phyloP scores from a whole-genome alignment of 2,888 invertebrate genomes.

The Netelia inedita region DNA sequence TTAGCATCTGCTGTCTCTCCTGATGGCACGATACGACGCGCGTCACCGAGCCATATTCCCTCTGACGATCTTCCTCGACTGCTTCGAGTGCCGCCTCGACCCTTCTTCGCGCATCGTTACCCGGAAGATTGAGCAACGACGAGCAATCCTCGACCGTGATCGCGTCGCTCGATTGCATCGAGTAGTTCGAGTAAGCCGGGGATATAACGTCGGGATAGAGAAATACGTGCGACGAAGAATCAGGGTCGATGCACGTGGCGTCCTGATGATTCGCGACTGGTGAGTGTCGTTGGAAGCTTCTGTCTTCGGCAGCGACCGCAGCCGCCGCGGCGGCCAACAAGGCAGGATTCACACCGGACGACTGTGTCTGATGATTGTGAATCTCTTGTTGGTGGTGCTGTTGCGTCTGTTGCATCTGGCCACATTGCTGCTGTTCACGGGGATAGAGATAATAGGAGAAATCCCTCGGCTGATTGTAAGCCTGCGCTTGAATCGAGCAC shows the following conservation, averaged over 20 bases:
- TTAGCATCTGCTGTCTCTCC: slow-evolving; percentile 83
- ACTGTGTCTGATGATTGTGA: slow-evolving; percentile 27
- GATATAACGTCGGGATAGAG: slow-evolving; percentile 75
- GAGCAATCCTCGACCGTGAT: slow-evolving; percentile 71
- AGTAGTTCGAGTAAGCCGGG: slow-evolving; percentile 74
- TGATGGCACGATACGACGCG: slow-evolving; percentile 56
- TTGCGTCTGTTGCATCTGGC: slow-evolving; percentile 59
- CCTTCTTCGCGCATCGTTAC: slow-evolving; percentile 87
- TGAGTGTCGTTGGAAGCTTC: slow-evolving; percentile 70
- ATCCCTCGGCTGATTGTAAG: slow-evolving; percentile 77
- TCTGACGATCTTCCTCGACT: slow-evolving; percentile 85
- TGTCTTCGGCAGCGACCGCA: slow-evolving; percentile 82
- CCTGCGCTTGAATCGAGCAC: slow-evolving; percentile 50
- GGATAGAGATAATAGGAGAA: slow-evolving; percentile 84
- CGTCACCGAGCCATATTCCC: slow-evolving; percentile 58
- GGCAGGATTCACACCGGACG: slow-evolving; percentile 77
- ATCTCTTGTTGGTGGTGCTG: slow-evolving; percentile 47
- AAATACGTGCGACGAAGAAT: slow-evolving; percentile 77
- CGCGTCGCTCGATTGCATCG: slow-evolving; percentile 64
- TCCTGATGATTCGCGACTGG: slow-evolving; percentile 67
- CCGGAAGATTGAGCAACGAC: slow-evolving; percentile 82
- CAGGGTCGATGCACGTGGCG: slow-evolving; percentile 73
- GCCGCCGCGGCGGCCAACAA: slow-evolving; percentile 84
- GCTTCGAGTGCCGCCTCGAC: slow-evolving; percentile 89
- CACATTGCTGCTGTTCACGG: slow-evolving; percentile 70